Base-by-base conservation (phyloP, 2,797 vertebrate species). In the Eremophila alpestris region DNA sequence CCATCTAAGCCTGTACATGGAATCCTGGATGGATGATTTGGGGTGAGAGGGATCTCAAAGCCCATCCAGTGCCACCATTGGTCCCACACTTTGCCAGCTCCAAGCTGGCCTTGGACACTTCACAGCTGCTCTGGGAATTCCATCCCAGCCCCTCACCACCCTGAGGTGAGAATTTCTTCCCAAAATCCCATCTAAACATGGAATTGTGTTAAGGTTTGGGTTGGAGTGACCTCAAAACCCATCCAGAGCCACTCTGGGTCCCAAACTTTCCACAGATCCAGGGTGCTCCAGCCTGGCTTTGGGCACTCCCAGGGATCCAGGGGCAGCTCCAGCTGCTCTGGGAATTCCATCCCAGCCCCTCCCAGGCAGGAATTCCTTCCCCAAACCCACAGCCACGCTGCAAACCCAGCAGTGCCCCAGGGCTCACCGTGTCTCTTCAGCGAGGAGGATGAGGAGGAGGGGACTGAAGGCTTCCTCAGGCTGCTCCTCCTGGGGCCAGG, bases 341-440 rank as follows among this genome's bases (percentile, higher is more conserved):
- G 68, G 51, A 83, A 83, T 83, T 49, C 69, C 59, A 56, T 3
- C 68, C 38, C 45, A 58, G 20, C 30, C 22, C 22, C 49, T 65
- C 34, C 4, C 63, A 38, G 2, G 2, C 11, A 46, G 30, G n/a
- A 83, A 55, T 40, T 40, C 24, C 51, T 13, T 8, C 51, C 69
- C 60, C 8, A 17, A 8, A 11, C 4, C 20, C 69, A 8, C 36
- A 56, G 1, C 19, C 11, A 32, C 1, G 40, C 24, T 7, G 23
- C 21, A n/a, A 7, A 9, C 30, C 30, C 68, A 5, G 36, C 14
- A 5, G 13, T 8, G 23, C 23, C 51, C 17, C 52, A 7, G 58
- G 7, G 68, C 96, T 96, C 89, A 98, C 98, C 95, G 86, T 97
- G 97, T 69, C 97, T 97, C 85, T 98, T 98, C 23, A 97, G 78